Evolutionary conservation across 1,140 invertebrate species (phyloP), one percentile per base, ranked within the genome.

Genomic region (Halesus radiatus): DNA sequence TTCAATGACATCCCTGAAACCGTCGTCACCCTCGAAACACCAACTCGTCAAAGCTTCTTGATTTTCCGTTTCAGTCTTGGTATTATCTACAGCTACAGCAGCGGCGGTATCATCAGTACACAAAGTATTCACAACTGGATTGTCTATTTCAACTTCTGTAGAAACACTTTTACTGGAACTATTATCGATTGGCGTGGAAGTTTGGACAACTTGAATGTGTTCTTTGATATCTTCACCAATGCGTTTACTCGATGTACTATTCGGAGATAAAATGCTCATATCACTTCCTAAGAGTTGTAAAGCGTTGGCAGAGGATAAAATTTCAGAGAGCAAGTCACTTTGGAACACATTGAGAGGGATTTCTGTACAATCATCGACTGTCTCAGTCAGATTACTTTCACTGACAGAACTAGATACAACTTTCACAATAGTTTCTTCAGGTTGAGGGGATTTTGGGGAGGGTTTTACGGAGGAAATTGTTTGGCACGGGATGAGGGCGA

Each of bases 1-100:
- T 82, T 90, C 89, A 79, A 89, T 87, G 6, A 90, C 89, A 80
- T 90, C 89, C n/a, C 86, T 81, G 15, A 90, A 85, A 22, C 89
- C 87, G 85, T 87, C 87, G 79, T 89, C 87, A 80, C 87, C 87
- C 1, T 86, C 86, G 0, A 74, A 70, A 64, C 60, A 74, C 82
- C 82, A 83, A 26, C 60, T 75, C 29, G 73, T 66, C 32, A 75
- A 58, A 56, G 52, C 54, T 56, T 75, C 72, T 60, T 56, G 72
- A 60, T 56, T 75, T 58, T 75, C 54, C 16, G 22, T 56, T n/a
- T 72, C 68, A 50, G 37, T 45, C 32, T 29, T 32, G 26, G 10
- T 10, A 53, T 53, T 52, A 26, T 54, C 70, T 20, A 18, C 29
- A 15, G 62, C n/a, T 32, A 32, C 29, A 66, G 26, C 10, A 37